Conservation (phyloP, 2,888 invertebrate species). For the Xestia c-nigrum region DNA sequence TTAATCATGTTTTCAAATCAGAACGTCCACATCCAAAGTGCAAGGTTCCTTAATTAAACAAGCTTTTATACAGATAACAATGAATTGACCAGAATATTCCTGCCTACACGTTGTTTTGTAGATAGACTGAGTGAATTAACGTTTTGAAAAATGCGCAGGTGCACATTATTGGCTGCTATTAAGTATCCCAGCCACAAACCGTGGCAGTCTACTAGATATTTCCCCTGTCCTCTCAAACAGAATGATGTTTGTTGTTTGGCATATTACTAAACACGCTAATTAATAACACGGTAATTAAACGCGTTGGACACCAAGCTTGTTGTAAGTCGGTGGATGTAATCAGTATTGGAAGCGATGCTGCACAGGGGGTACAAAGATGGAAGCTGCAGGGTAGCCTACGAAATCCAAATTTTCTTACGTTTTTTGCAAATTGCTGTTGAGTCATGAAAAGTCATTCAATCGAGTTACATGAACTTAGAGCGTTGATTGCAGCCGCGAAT, state of each 20-base stretch:
- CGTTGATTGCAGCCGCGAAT: too few species aligned
- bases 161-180: neutral
- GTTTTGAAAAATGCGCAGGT: neutral
- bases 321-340: neutral
- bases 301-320: slow-evolving; percentile 5
- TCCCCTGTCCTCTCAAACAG: slow-evolving; percentile 1
- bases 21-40: neutral
- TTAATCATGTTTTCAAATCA: neutral
- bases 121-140: neutral
- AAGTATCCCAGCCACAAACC: neutral
- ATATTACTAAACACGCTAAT: slow-evolving; percentile 31
- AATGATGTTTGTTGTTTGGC: slow-evolving; percentile 13
- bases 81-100: neutral
- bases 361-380: too few species aligned
- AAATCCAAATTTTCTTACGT: too few species aligned
- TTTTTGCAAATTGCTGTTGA: too few species aligned
- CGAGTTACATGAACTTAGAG: too few species aligned
- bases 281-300: slow-evolving; percentile 22
- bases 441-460: too few species aligned
- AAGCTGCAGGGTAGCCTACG: too few species aligned
- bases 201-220: neutral
- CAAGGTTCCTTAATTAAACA: neutral
- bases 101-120: neutral
- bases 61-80: neutral
- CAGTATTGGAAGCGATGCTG: neutral